These are phyloP conservation scores for Gobius niger DNA, from an alignment of 2,113 vertebrate genomes.

Conservation along the genomic window DNA sequence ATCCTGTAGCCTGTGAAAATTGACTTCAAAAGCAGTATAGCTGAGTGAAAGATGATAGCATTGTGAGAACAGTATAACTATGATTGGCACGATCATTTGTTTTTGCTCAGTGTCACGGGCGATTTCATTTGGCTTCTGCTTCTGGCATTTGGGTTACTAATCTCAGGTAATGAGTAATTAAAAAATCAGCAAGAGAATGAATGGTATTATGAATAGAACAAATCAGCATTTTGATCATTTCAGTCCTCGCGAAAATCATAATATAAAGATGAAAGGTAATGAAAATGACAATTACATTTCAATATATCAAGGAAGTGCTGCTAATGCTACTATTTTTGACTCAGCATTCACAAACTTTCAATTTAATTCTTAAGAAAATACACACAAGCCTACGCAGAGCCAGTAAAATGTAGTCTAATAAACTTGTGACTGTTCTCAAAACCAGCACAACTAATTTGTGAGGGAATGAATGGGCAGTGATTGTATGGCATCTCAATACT, in stretches of 20 bases:
- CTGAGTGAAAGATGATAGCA: conserved; percentile 14
- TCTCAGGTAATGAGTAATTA: neutral
- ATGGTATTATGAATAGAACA: neutral
- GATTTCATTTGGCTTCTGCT: conserved; percentile 6
- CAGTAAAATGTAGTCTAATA: too few species aligned
- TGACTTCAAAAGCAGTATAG: neutral
- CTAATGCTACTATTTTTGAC: too few species aligned
- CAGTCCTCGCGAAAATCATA: neutral
- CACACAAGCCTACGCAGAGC: too few species aligned
- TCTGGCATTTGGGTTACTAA: conserved; percentile 4
- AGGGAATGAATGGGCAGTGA: too few species aligned
- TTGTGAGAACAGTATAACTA: conserved; percentile 3
- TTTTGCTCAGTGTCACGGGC: neutral
- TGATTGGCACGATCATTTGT: conserved; percentile 29
- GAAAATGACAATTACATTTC: too few species aligned
- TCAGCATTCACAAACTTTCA: too few species aligned
- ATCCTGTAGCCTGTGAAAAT: neutral
- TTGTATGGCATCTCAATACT: too few species aligned
- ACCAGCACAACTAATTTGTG: too few species aligned
- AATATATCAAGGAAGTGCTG: too few species aligned
- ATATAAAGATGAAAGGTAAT: too few species aligned
- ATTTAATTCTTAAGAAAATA: too few species aligned
- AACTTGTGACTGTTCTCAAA: too few species aligned
- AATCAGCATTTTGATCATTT: neutral
- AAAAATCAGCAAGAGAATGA: neutral